Evolutionary conservation across 2,888 invertebrate genomes (phyloP), one percentile per base, ranked within the genome.

Genomic region (Campaea margaritaria): DNA sequence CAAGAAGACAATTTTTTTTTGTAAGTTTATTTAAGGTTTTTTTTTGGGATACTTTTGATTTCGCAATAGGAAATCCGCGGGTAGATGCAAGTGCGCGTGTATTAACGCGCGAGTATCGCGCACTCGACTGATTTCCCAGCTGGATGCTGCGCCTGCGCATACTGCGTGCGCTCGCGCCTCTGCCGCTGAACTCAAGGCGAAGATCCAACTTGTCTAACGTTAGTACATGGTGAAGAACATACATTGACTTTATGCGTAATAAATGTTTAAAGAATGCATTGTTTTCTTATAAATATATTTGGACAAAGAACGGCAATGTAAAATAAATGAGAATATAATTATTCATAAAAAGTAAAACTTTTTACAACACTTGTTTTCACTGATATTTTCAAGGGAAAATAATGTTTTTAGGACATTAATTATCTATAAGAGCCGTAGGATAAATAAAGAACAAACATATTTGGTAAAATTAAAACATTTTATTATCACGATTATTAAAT

Each of bases 61-160:
- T 28, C 9, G 31, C 1, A 3, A 34, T 13, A 4, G 11, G 12
- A 15, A 11, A 15, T 15, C 5, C 50, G 42, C 51, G 42, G 46
- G 10, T 36, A 13, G 38, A n/a, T 39, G 38, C 43, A 38, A 68
- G 62, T 69, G 77, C 82, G 81, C 81, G 78, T 80, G 69, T 71
- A 74, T 69, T 66, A 62, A 79, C 81, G 82, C 84, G 78, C 82
- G 72, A 78, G 74, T 81, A 72, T 70, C 69, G 78, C 73, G 75
- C 69, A 78, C 73, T 75, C 74, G 71, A 75, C 74, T 76, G 70
- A 65, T 69, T 72, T 69, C 54, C 67, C 68, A 62, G 56, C 61
- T 54, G 73, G 69, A 72, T 67, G 70, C 69, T 66, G 68, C 64
- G 74, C 56, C 56, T 58, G 60, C 58, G 51, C 58, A 58, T 57